Percentiles rank a stretch among this genome's conserved stretches.
Evolutionary conservation across 2,797 vertebrate species (phyloP).

Genomic region (Catostomus latipinnis): DNA sequence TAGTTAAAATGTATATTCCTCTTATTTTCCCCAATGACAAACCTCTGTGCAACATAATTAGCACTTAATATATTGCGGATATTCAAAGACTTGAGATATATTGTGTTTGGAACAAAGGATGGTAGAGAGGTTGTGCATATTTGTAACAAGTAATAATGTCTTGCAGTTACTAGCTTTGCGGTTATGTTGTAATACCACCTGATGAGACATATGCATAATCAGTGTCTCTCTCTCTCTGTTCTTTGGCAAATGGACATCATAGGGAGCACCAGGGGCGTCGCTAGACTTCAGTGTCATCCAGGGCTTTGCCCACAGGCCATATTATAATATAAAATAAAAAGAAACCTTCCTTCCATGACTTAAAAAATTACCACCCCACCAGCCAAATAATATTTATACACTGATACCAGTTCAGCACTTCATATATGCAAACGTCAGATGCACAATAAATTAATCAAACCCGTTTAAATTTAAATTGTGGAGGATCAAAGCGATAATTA

Average conservation of each 20-base stretch:
- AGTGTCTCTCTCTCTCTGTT: conserved; percentile 41
- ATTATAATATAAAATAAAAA: too few relatives aligned
- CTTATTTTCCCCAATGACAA: conserved; percentile 35
- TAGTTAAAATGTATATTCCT: conserved; percentile 27
- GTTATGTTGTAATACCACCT: conserved; percentile 40
- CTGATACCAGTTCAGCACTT: too few relatives aligned
- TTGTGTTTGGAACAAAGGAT: conserved; percentile 10
- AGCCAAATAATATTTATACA: too few relatives aligned
- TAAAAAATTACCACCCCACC: too few relatives aligned
- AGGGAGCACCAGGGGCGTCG: neutral
- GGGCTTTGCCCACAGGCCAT: too few relatives aligned
- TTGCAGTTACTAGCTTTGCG: conserved; percentile 33
- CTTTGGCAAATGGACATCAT: conserved; percentile 45
- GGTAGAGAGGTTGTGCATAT: neutral
- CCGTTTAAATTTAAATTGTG: too few relatives aligned
- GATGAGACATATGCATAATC: conserved; percentile 43
- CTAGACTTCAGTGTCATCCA: too few relatives aligned
- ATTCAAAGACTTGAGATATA: neutral
- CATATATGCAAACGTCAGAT: too few relatives aligned
- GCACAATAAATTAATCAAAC: too few relatives aligned
- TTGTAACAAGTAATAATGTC: conserved; percentile 39
- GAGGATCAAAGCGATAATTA: too few relatives aligned
- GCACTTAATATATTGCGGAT: neutral
- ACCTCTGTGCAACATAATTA: conserved; percentile 11
- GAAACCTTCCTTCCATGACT: too few relatives aligned